Evolutionary conservation across 2,797 vertebrate species (phyloP).

Genomic region (Etheostoma perlongum): DNA sequence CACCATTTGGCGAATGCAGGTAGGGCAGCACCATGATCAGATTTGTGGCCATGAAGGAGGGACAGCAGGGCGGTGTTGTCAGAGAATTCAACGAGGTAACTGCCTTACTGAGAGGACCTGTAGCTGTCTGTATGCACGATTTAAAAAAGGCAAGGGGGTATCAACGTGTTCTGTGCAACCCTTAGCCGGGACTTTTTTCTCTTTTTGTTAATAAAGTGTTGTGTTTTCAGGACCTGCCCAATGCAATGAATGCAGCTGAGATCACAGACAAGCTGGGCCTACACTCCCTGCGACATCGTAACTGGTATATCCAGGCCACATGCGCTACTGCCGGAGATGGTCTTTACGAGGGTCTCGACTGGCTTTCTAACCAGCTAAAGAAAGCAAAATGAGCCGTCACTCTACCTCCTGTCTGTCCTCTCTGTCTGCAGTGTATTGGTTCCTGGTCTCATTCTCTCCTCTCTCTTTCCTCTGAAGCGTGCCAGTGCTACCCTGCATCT

Average conservation of each 20-base stretch:
- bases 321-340: constrained; percentile 87
- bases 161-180: too few species aligned
- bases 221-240: constrained; percentile 82
- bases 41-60: too few species aligned
- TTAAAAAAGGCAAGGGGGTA: too few species aligned
- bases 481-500: constrained; percentile 74
- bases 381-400: constrained; percentile 82
- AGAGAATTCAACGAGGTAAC: too few species aligned
- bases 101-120: too few species aligned
- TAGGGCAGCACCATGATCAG: too few species aligned
- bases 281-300: constrained; percentile 79
- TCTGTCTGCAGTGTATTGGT: constrained; percentile 69
- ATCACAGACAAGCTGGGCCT: constrained; percentile 86
- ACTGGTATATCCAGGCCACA: constrained; percentile 88
- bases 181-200: neutral
- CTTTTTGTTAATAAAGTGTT: neutral
- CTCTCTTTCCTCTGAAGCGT: constrained; percentile 57
- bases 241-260: constrained; percentile 86
- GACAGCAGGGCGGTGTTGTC: too few species aligned
- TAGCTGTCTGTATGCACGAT: too few species aligned
- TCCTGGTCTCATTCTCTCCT: constrained; percentile 51
- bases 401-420: constrained; percentile 53
- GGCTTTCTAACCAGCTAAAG: constrained; percentile 85
- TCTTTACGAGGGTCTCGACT: constrained; percentile 87
- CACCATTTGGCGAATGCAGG: too few species aligned